A percentile compares a stretch with the other conserved stretches of the same genome.
phyloP scores from a whole-genome alignment of 2,888 invertebrate species.

The Dioctria rufipes region DNA sequence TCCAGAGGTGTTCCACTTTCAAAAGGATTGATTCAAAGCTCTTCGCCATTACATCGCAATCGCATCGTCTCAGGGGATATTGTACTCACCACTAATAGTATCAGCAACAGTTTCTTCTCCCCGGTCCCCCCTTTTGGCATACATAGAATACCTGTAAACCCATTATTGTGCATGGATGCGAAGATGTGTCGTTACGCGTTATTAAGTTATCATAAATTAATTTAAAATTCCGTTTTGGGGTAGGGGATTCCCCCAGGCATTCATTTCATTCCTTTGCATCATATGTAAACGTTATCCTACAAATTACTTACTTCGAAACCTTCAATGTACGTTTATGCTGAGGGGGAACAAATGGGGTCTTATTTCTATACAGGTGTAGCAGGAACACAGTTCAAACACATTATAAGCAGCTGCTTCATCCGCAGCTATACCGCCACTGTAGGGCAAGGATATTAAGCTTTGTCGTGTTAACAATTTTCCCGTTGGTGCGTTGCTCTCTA shows the following conservation, averaged over 20 bases:
- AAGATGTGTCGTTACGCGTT: constrained; percentile 15
- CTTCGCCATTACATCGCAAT: neutral
- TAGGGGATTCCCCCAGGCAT: neutral
- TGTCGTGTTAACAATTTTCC: neutral
- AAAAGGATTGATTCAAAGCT: constrained; percentile 14
- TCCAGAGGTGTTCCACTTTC: neutral
- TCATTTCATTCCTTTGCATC: neutral
- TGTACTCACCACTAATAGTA: neutral
- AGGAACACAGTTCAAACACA: neutral
- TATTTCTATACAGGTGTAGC: neutral
- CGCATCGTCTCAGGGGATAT: neutral
- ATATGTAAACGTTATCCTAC: neutral
- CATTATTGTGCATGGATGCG: neutral
- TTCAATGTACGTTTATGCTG: neutral
- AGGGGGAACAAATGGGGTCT: neutral
- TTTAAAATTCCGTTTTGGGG: constrained; percentile 32
- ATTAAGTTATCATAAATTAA: constrained; percentile 48
- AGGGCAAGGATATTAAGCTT: constrained; percentile 16
- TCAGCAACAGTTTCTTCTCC: neutral
- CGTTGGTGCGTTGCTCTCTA: neutral
- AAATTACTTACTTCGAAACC: neutral
- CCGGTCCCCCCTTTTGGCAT: neutral
- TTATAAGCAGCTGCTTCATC: neutral
- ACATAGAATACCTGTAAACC: neutral
- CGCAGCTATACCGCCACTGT: neutral